Conservation (phyloP, 2,888 invertebrate genomes). For the Eremobia ochroleuca region DNA sequence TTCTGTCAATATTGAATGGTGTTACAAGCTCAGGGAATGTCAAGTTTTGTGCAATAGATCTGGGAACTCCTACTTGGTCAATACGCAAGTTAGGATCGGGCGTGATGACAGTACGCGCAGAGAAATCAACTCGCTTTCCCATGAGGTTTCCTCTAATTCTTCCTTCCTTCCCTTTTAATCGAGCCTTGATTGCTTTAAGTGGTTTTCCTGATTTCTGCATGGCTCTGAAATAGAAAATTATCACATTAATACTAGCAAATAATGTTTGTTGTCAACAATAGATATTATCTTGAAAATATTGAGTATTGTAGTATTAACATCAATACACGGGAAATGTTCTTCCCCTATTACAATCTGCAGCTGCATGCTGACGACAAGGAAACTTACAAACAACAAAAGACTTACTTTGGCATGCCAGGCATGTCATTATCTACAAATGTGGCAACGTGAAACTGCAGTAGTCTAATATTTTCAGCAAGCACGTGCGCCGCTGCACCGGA, state of each 20-base stretch:
- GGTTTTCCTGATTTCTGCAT: constrained; percentile 99
- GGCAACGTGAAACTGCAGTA: constrained; percentile 99
- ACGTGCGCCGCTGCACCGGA: constrained; percentile 99
- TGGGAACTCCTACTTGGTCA: constrained; percentile 99
- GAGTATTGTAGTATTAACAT: background rate
- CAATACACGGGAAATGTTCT: background rate
- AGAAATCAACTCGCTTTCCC: constrained; percentile 99
- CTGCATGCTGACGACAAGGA: background rate
- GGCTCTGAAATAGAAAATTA: constrained; percentile 91
- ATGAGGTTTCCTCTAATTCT: constrained; percentile 99
- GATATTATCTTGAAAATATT: constrained; percentile 2
- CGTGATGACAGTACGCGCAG: constrained; percentile 99
- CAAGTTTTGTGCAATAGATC: constrained; percentile 99
- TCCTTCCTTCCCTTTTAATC: constrained; percentile 99
- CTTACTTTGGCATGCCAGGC: constrained; percentile 97
- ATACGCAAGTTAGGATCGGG: constrained; percentile 98
- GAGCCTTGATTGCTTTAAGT: constrained; percentile 98
- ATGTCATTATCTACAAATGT: constrained; percentile 99
- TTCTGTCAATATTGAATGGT: constrained; percentile 99
- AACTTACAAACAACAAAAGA: background rate
- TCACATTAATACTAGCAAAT: constrained; percentile 2
- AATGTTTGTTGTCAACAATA: background rate
- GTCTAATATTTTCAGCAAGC: constrained; percentile 98
- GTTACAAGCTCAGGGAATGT: constrained; percentile 99
- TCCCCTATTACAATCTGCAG: background rate